A percentile compares a stretch with the other conserved stretches of the same genome.
Evolutionary conservation across 2,797 vertebrate species (phyloP).

Genomic region (Phrynocephalus vlangalii): DNA sequence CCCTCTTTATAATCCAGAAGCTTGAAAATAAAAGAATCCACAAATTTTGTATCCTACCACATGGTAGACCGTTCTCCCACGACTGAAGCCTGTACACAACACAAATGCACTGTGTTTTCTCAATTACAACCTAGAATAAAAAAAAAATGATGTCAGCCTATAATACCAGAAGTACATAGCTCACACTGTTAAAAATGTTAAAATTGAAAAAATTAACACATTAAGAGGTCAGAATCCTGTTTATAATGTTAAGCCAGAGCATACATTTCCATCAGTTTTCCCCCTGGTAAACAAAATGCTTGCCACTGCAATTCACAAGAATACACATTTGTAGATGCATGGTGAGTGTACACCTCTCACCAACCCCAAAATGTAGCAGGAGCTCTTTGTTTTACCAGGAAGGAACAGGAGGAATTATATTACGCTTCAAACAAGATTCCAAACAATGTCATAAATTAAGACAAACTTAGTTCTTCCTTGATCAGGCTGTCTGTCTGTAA

Average conservation of each 20-base stretch:
- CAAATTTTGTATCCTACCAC: constrained; percentile 89
- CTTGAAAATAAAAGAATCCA: constrained; percentile 85
- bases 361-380: too few relatives aligned
- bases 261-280: too few relatives aligned
- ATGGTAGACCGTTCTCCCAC: constrained; percentile 84
- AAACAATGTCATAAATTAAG: neutral
- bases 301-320: too few relatives aligned
- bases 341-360: too few relatives aligned
- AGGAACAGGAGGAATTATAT: too few relatives aligned
- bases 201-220: too few relatives aligned
- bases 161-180: neutral
- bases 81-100: constrained; percentile 69
- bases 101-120: constrained; percentile 53
- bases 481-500: constrained; percentile 1
- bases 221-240: too few relatives aligned
- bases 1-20: constrained; percentile 87
- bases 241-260: too few relatives aligned
- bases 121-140: constrained; percentile 71
- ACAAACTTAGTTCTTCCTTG: neutral
- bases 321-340: too few relatives aligned
- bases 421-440: too few relatives aligned
- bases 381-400: too few relatives aligned
- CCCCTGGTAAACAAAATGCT: too few relatives aligned
- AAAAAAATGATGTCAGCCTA: constrained; percentile 28
- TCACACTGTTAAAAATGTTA: neutral